Evolutionary conservation across 2,888 invertebrate species (phyloP).

Genomic region (Polyploca ridens): DNA sequence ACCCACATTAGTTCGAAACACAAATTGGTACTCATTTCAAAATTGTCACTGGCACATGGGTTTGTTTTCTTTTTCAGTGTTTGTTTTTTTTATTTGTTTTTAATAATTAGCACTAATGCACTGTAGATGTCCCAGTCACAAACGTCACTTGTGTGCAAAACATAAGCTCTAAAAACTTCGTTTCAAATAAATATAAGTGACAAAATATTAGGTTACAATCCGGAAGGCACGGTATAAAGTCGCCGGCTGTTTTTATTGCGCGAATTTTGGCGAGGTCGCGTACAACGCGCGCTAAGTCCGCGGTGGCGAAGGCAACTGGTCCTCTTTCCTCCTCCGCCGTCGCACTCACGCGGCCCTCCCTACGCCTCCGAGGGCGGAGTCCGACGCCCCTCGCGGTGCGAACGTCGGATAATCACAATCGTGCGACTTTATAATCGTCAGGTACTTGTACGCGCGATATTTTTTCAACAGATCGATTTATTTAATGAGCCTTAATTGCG

Average conservation of each 20-base stretch:
- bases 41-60: constrained; percentile 24
- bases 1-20: constrained; percentile 33
- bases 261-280: constrained; percentile 54
- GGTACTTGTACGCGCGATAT: constrained; percentile 42
- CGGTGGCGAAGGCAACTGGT: constrained; percentile 75
- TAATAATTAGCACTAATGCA: constrained; percentile 23
- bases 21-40: constrained; percentile 45
- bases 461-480: constrained; percentile 65
- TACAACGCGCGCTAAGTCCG: constrained; percentile 72
- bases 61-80: constrained; percentile 22
- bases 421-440: constrained; percentile 61
- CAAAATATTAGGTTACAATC: constrained; percentile 16
- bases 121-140: constrained; percentile 18
- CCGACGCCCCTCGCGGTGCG: constrained; percentile 52
- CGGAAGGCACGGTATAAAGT: constrained; percentile 29
- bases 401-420: constrained; percentile 47
- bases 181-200: constrained; percentile 10
- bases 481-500: constrained; percentile 75
- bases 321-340: constrained; percentile 69
- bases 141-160: constrained; percentile 11
- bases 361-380: constrained; percentile 72
- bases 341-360: constrained; percentile 70
- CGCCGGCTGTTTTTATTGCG: constrained; percentile 36
- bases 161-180: not conserved
- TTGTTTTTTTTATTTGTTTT: constrained; percentile 5